Evolutionary conservation across 2,113 vertebrate species (phyloP).

Genomic region (Pandion haliaetus): DNA sequence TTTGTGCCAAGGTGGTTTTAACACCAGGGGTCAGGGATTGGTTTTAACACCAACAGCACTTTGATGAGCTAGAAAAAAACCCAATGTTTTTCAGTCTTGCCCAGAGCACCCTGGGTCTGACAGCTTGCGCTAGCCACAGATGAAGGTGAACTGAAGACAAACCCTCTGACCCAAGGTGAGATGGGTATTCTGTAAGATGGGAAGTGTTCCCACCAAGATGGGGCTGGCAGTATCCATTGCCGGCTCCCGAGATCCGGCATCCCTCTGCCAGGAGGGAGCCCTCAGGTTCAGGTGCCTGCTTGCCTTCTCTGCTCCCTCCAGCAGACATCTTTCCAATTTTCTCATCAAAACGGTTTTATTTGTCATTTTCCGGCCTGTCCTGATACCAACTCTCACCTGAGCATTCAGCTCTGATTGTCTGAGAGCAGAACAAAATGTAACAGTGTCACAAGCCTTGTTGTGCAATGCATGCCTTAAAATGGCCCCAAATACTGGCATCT

Average conservation of each 20-base stretch:
- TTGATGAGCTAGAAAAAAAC: background rate
- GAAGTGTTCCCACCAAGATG: background rate
- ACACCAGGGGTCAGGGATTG: background rate
- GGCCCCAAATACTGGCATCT: background rate
- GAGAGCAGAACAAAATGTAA: background rate
- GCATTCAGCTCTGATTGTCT: background rate
- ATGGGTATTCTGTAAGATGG: background rate
- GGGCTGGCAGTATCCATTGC: background rate
- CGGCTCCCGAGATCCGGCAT: background rate
- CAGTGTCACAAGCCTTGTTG: background rate
- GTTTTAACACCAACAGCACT: background rate
- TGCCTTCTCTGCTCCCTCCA: background rate
- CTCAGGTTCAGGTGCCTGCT: background rate
- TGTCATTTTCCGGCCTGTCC: background rate
- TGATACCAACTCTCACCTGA: background rate
- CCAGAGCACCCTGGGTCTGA: background rate
- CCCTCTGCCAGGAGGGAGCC: background rate
- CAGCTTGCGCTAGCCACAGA: background rate
- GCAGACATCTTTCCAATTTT: background rate
- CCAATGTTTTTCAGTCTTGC: background rate
- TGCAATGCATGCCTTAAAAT: background rate
- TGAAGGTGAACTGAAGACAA: background rate
- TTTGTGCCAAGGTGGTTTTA: background rate
- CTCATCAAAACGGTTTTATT: background rate
- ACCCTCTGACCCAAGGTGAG: background rate